Base-by-base conservation (phyloP, 1,140 invertebrate genomes). In the Teleopsis dalmanni region DNA sequence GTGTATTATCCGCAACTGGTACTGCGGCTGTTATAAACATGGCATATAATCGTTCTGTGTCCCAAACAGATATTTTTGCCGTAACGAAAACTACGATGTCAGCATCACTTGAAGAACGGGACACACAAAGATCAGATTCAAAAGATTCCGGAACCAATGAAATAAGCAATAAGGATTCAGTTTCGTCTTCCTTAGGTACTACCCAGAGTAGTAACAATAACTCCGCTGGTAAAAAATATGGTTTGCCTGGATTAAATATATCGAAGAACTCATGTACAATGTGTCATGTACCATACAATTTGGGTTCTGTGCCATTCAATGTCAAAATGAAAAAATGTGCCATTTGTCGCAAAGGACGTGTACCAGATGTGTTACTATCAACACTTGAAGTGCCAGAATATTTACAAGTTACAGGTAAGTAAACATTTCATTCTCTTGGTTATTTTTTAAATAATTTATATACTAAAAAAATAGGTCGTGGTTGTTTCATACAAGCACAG, bases 1-100 rank as follows among this genome's bases (percentile, higher is more conserved):
- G 92, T 62, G 84, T 98, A 1, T 65, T 98, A 31, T 96, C 91
- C 54, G 93, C 91, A 0, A 85, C 81, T 22, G 95, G 95, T 1
- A 98, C 95, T 0, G 95, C 94, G 3, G 94, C 91, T 0, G 80
- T 92, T 8, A 84, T 94, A 16, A 81, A 80, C 60, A 75, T 81
- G 57, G 73, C 76, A 9, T 76, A 75, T 14, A 69, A 69, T 54
- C 54, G 65, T 6, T 66, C 66, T 6, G 56, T 68, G 8, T 66
- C 62, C 1, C 65, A 69, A 45, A 64, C 55, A 1, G 65, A 69
- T 47, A 58, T 68, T 4, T 60, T 62, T 22, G 11, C 42, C 3
- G 57, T 56, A 9, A 33, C 29, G 3, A 40, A 31, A 6, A 51
- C n/a, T 26, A 26, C 19, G 8, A 65, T 66, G 60, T 57, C 62